Evolutionary conservation across 2,797 vertebrate genomes (phyloP).

Genomic region (Hirundo rustica): DNA sequence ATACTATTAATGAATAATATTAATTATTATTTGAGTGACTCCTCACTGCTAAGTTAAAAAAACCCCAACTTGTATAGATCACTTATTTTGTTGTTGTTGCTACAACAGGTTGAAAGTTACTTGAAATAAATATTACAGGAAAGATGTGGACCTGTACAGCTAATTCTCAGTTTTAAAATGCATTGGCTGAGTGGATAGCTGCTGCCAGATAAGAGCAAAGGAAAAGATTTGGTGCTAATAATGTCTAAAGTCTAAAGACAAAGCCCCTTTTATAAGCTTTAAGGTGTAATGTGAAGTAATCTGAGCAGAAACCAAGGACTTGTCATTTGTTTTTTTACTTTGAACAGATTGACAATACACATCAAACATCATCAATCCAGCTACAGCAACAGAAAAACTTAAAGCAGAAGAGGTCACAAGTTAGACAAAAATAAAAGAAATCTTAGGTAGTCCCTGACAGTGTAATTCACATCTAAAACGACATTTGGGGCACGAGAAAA

Average conservation of each 20-base stretch:
- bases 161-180: background rate
- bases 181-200: background rate
- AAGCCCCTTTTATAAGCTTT: background rate
- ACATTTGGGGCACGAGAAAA: background rate
- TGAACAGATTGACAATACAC: background rate
- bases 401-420: background rate
- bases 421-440: background rate
- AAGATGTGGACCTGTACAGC: background rate
- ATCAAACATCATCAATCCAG: background rate
- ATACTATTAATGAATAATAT: background rate
- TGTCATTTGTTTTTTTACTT: background rate
- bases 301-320: background rate
- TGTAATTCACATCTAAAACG: background rate
- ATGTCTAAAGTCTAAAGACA: background rate
- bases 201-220: background rate
- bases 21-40: background rate
- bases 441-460: background rate
- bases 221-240: background rate
- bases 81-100: background rate
- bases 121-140: background rate
- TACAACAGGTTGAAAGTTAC: background rate
- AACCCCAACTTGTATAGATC: accelerated
- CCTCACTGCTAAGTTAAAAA: background rate
- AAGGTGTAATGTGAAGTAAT: background rate
- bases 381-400: background rate